Conservation (phyloP, 2,888 invertebrate genomes). For the Rhaphigaster nebulosa region DNA sequence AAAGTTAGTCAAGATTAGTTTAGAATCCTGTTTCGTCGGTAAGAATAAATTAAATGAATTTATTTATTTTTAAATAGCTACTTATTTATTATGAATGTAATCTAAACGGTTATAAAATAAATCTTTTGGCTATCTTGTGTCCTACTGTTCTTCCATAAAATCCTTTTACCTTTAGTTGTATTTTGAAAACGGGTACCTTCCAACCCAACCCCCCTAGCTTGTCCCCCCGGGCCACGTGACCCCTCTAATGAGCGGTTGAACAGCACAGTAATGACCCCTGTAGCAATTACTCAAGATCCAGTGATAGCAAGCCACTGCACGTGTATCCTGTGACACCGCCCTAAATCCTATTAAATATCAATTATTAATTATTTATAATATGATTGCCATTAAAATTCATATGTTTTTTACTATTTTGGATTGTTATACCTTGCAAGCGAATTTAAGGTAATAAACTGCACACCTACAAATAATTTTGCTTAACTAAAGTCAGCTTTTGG, state of each 20-base stretch:
- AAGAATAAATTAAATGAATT: neutral
- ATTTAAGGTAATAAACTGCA: too few relatives aligned
- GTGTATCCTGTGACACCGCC: neutral
- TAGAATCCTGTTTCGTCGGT: neutral
- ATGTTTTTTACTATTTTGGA: too few relatives aligned
- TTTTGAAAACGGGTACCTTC: neutral
- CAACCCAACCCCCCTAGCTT: neutral
- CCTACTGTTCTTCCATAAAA: neutral
- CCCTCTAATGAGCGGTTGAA: conserved; percentile 11
- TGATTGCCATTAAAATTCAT: too few relatives aligned
- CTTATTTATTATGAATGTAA: neutral
- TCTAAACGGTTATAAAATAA: neutral
- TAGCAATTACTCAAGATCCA: conserved; percentile 13
- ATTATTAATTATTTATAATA: neutral
- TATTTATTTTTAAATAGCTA: neutral
- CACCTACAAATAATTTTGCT: too few relatives aligned
- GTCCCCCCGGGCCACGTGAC: neutral
- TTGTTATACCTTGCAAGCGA: too few relatives aligned
- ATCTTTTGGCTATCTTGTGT: neutral
- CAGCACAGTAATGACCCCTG: neutral
- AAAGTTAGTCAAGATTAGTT: neutral
- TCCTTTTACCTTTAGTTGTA: neutral
- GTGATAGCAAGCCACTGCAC: neutral
- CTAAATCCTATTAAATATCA: neutral
- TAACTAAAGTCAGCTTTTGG: too few relatives aligned